phyloP scores from a whole-genome alignment of 2,888 invertebrate genomes.

The Hymenopus coronatus region DNA sequence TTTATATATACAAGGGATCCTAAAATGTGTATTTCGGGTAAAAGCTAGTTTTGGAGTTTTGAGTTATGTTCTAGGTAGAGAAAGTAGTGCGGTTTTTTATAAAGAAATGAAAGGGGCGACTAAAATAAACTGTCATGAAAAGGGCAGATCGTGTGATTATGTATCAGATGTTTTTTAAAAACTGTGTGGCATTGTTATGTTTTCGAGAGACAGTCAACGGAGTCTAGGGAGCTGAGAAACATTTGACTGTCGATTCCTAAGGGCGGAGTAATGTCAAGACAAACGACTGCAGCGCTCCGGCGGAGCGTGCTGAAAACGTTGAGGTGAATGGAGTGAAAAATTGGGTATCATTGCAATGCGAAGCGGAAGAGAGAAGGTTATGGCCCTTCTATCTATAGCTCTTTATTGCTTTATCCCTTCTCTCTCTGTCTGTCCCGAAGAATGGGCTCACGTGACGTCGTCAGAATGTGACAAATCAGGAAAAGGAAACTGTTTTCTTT shows the following conservation, averaged over 20 bases:
- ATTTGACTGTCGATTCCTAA: not conserved
- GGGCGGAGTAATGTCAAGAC: not conserved
- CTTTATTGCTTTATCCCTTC: slow-evolving; percentile 11
- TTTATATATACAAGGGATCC: too few species aligned
- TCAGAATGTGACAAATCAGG: slow-evolving; percentile 15
- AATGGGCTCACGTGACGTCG: not conserved
- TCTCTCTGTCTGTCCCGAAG: not conserved
- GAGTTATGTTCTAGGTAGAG: too few species aligned
- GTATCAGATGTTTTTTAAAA: too few species aligned
- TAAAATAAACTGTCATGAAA: too few species aligned
- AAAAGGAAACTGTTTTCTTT: not conserved
- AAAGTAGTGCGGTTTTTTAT: too few species aligned
- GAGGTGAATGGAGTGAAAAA: slow-evolving; percentile 30
- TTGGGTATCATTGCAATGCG: slow-evolving; percentile 27
- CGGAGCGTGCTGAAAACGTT: slow-evolving; percentile 26
- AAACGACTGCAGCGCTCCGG: not conserved
- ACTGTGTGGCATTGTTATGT: not conserved
- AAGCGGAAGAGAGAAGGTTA: not conserved
- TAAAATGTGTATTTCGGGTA: too few species aligned
- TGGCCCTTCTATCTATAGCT: slow-evolving; percentile 9
- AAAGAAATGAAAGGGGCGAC: too few species aligned
- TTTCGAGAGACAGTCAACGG: not conserved
- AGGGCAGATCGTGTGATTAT: too few species aligned
- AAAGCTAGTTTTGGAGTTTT: too few species aligned
- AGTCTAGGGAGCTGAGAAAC: not conserved